Evolutionary conservation across 2,113 vertebrate species (phyloP).

Genomic region (Bos javanicus): DNA sequence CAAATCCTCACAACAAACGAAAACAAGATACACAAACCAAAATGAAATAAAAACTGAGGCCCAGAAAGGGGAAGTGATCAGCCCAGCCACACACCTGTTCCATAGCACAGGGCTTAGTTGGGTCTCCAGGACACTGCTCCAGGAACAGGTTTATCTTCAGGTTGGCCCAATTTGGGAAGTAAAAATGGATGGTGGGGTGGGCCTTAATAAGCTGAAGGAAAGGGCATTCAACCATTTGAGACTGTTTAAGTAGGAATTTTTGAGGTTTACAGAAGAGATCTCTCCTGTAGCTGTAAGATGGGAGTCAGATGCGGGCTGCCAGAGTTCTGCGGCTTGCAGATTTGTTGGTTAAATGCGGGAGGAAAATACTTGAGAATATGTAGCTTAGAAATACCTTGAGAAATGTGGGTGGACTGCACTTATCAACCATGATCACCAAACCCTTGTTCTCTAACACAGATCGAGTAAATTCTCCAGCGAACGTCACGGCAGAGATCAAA

Average conservation of each 20-base stretch:
- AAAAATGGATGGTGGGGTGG: neutral
- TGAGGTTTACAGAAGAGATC: neutral
- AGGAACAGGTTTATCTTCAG: neutral
- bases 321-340: neutral
- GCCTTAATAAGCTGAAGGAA: neutral
- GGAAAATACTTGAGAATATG: neutral
- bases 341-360: neutral
- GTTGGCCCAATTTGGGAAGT: neutral
- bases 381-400: neutral
- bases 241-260: neutral
- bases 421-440: neutral
- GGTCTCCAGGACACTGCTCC: neutral
- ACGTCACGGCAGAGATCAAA: constrained; percentile 65
- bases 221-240: neutral
- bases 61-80: neutral
- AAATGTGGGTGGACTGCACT: neutral
- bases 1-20: neutral
- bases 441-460: constrained; percentile 66
- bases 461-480: constrained; percentile 75
- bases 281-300: neutral
- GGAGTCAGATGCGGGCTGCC: neutral
- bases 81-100: neutral
- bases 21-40: neutral
- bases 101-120: neutral
- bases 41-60: neutral